A percentile compares a stretch with the other conserved stretches of the same genome.
Evolutionary conservation across 2,113 vertebrate species (phyloP).

Genomic region (Monarcha castaneiventris): DNA sequence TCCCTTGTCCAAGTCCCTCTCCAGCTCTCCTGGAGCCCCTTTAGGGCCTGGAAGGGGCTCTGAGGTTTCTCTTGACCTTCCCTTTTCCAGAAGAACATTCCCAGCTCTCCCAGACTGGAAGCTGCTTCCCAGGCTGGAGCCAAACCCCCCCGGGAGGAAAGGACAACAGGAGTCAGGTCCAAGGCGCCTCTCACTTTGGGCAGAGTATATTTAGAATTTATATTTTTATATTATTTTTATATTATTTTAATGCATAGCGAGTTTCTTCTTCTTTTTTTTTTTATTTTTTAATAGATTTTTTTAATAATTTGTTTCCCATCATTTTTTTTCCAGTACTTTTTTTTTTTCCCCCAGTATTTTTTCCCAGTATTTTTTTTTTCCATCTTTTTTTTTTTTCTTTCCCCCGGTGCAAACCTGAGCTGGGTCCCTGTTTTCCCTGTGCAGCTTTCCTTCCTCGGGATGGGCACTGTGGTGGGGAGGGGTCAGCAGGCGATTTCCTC

Average conservation of each 20-base stretch:
- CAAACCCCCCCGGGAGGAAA: slow-evolving; percentile 42
- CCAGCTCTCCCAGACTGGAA: background rate
- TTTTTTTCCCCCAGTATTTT: background rate
- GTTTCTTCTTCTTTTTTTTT: slow-evolving; percentile 32
- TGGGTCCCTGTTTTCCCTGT: slow-evolving; percentile 62
- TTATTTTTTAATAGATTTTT: background rate
- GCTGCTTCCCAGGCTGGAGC: background rate
- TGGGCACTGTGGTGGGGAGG: slow-evolving; percentile 22
- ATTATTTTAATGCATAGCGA: slow-evolving; percentile 54
- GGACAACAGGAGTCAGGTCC: slow-evolving; percentile 67
- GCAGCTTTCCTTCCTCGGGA: slow-evolving; percentile 51
- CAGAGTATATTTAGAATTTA: slow-evolving; percentile 68
- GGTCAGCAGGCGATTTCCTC: slow-evolving; percentile 98
- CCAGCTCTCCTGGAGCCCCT: background rate
- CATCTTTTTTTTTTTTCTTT: background rate
- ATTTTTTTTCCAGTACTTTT: background rate
- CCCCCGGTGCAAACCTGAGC: slow-evolving; percentile 67
- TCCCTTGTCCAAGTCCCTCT: background rate
- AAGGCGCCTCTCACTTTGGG: slow-evolving; percentile 73
- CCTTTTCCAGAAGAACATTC: background rate
- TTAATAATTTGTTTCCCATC: background rate
- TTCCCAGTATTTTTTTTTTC: background rate
- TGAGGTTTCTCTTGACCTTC: background rate
- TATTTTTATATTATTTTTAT: slow-evolving; percentile 4
- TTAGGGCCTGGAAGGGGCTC: background rate